Conservation (phyloP, 2,797 vertebrate genomes). For the Amphiprion clarkii region DNA sequence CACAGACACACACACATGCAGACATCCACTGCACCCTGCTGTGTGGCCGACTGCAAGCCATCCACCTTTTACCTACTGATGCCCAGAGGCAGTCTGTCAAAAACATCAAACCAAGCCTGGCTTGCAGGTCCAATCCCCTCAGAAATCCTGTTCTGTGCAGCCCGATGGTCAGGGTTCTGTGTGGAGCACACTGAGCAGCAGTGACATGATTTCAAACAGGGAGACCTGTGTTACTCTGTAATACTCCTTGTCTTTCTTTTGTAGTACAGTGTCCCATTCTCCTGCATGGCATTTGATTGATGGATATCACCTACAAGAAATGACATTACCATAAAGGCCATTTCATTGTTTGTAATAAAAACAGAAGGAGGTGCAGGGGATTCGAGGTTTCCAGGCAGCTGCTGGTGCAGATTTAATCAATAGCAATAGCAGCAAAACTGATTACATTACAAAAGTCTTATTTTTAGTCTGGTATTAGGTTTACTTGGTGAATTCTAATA, state of each 20-base stretch:
- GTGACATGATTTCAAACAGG: conserved; percentile 29
- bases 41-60: conserved; percentile 61
- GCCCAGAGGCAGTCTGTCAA: conserved; percentile 59
- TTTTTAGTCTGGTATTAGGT: not conserved
- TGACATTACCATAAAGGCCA: not conserved
- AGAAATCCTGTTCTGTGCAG: conserved; percentile 45
- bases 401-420: not conserved
- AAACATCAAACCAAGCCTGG: conserved; percentile 59
- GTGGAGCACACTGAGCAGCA: not conserved
- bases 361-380: not conserved
- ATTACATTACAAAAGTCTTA: too few relatives aligned
- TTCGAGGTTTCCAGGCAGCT: not conserved
- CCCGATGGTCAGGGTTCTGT: conserved; percentile 24
- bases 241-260: conserved; percentile 4
- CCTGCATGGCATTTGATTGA: conserved; percentile 5
- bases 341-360: conserved; percentile 12
- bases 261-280: not conserved
- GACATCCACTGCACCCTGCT: conserved; percentile 55
- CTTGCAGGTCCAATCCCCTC: conserved; percentile 57
- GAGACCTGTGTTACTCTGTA: not conserved
- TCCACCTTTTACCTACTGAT: conserved; percentile 53
- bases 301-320: conserved; percentile 18
- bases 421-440: not conserved
- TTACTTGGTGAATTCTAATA: not conserved
- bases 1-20: conserved; percentile 35